Evolutionary conservation across 2,113 vertebrate species (phyloP), one percentile per base, ranked within the genome.

Genomic region (Boulengeromyrus knoepffleri): DNA sequence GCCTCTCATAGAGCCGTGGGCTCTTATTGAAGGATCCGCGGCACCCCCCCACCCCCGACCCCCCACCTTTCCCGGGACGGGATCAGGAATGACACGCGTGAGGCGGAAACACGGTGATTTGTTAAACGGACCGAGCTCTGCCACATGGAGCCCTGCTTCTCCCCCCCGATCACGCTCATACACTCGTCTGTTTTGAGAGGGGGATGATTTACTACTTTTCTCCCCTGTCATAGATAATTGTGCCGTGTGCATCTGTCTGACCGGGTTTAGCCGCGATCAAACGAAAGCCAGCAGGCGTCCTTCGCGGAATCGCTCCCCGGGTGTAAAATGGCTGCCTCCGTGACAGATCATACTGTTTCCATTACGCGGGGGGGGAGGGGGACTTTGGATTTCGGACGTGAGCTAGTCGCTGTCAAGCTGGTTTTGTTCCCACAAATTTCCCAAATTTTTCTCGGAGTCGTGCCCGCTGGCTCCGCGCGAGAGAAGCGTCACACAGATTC

Each of bases 391-490:
- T 96, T 96, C 96, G 98, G 97, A 98, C 97, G 97, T 94, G 90
- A 83, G 95, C 95, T 93, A 95, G 97, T 96, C 94, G 97, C 97
- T 94, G 96, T 97, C 95, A 97, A 97, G 96, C 95, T 96, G 97
- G 97, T 97, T 97, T 97, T 96, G 97, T 97, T 97, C 95, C 93
- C 97, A 98, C 97, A 98, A 97, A 97, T 98, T 97, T 97, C 39
- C 62, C 62, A 53, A 19, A 53, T 53, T 53, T 27, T 94, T 92
- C 94, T 96, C 95, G 95, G 91, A 93, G 24, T 93, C 93, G 93
- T 95, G 95, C 96, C 95, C 95, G 94, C 92, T 88, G 93, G 96
- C 96, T 96, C 94, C 93, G 95, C 94, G 95, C 95, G 96, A 97
- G 97, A 89, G 92, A 52, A 77, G 95, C 95, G 93, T 96, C 95